phyloP scores from a whole-genome alignment of 92 coral and sea anemone genomes.

The Chrysogorgia sp. region DNA sequence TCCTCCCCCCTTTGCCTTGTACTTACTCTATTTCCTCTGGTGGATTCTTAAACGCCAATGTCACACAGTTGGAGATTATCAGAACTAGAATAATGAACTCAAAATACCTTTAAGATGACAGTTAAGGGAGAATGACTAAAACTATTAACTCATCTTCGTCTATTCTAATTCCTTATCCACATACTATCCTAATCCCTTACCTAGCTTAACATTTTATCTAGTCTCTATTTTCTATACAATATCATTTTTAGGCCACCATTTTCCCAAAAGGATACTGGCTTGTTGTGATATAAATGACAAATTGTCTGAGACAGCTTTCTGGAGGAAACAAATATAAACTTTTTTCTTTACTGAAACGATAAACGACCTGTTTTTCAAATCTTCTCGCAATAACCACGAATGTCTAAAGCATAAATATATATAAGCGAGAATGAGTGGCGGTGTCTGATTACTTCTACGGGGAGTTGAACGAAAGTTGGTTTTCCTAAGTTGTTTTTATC shows the following conservation, averaged over 20 bases:
- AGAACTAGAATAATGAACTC: slow-evolving; percentile 92
- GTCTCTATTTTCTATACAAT: not conserved
- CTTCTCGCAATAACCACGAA: slow-evolving; percentile 82
- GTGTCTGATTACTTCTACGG: not conserved
- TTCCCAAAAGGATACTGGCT: slow-evolving; percentile 92
- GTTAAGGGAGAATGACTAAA: slow-evolving; percentile 54
- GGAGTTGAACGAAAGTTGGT: too few species aligned
- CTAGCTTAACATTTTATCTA: not conserved
- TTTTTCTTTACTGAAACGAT: slow-evolving; percentile 92
- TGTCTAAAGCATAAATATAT: slow-evolving; percentile 62
- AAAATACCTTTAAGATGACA: slow-evolving; percentile 62
- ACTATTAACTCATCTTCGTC: too few species aligned
- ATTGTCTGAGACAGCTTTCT: slow-evolving; percentile 70
- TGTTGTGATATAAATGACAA: slow-evolving; percentile 77
- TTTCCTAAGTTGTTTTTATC: too few species aligned
- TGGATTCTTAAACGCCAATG: slow-evolving; percentile 85
- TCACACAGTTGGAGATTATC: slow-evolving; percentile 88
- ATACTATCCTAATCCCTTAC: too few species aligned
- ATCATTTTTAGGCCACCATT: too few species aligned
- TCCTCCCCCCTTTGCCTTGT: not conserved
- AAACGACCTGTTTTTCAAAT: slow-evolving; percentile 90
- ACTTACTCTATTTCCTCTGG: slow-evolving; percentile 98
- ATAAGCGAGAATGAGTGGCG: too few species aligned
- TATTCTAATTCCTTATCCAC: too few species aligned
- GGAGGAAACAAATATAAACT: slow-evolving; percentile 84